phyloP scores from a whole-genome alignment of 2,113 vertebrate species.

The Dasyprocta punctata region DNA sequence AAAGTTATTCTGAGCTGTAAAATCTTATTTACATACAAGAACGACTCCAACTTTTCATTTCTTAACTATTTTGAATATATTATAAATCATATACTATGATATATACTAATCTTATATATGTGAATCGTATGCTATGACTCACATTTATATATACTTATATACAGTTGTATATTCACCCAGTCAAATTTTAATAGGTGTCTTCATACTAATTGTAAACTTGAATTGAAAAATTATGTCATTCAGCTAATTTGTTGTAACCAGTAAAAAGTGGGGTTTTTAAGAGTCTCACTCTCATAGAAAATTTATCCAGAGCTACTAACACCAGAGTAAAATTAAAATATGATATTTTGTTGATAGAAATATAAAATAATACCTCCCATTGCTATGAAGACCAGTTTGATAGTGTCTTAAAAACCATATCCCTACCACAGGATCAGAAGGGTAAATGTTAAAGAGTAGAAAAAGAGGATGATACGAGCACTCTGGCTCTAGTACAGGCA shows the following conservation, averaged over 20 bases:
- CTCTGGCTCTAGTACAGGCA: not conserved
- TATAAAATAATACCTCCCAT: not conserved
- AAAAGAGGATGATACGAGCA: not conserved
- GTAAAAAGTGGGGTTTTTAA: not conserved
- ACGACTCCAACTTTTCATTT: not conserved
- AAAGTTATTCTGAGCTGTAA: not conserved
- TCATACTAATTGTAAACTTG: not conserved
- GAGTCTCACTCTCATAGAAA: not conserved
- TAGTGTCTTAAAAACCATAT: not conserved
- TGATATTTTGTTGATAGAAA: not conserved
- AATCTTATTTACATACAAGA: not conserved
- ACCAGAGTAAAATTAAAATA: not conserved
- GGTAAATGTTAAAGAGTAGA: not conserved
- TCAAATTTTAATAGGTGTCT: not conserved
- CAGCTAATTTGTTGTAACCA: not conserved
- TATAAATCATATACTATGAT: not conserved
- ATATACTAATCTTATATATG: no score
- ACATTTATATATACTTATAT: not conserved
- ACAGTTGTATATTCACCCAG: not conserved
- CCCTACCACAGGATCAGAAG: not conserved
- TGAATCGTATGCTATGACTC: no score
- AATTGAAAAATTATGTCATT: not conserved
- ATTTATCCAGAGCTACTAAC: not conserved
- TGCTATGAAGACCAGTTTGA: not conserved
- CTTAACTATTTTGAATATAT: not conserved